phyloP scores from a whole-genome alignment of 1,140 invertebrate genomes.

The Papilio machaon region DNA sequence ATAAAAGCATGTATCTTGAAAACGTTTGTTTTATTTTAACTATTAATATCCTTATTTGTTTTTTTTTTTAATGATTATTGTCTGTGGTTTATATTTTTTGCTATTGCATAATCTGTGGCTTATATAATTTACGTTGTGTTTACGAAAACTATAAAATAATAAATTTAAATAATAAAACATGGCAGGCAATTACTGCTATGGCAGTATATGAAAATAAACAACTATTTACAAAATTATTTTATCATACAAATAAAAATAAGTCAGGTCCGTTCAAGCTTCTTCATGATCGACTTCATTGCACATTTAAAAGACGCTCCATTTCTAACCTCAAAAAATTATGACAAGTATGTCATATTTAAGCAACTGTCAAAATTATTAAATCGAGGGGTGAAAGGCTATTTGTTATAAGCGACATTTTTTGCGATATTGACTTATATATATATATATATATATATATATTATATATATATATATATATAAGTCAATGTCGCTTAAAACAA shows the following conservation, averaged over 20 bases:
- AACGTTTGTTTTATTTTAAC: constrained; percentile 27
- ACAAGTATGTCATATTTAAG: neutral
- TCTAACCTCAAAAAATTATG: neutral
- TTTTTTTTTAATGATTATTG: neutral
- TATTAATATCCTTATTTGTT: neutral
- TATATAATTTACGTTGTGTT: neutral
- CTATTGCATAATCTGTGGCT: constrained; percentile 20
- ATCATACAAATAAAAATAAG: constrained; percentile 56
- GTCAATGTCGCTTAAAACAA: no score
- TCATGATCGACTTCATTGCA: constrained; percentile 8
- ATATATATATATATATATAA: no score
- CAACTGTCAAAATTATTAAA: neutral
- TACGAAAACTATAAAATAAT: constrained; percentile 27
- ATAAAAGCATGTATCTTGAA: constrained; percentile 22
- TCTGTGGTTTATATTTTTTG: neutral
- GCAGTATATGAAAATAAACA: constrained; percentile 51
- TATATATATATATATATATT: no score
- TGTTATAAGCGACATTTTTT: no score
- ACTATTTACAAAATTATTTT: constrained; percentile 67
- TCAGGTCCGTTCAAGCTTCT: constrained; percentile 18
- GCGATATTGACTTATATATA: no score
- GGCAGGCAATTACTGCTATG: constrained; percentile 52
- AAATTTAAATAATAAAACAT: constrained; percentile 57
- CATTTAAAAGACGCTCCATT: neutral
- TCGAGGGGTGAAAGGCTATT: no score